A percentile compares a stretch with the other conserved stretches of the same genome.
phyloP scores from a whole-genome alignment of 2,113 vertebrate species.

The Caloenas nicobarica region DNA sequence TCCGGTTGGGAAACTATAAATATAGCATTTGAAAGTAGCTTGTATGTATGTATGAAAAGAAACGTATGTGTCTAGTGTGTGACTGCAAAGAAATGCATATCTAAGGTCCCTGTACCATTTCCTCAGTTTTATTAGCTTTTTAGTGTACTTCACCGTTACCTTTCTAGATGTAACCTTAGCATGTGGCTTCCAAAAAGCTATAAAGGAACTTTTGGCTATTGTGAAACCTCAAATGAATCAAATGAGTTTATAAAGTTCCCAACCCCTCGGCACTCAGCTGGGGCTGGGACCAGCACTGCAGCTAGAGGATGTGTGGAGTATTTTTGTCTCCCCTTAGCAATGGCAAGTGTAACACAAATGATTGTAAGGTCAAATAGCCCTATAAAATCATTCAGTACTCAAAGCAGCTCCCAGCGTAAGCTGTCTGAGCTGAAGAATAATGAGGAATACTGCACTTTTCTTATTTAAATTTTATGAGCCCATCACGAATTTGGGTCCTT shows the following conservation, averaged over 20 bases:
- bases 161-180: conserved; percentile 29
- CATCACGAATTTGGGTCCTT: conserved; percentile 59
- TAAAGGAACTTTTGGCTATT: conserved; percentile 69
- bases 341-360: conserved; percentile 64
- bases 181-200: conserved; percentile 54
- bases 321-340: conserved; percentile 57
- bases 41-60: neutral
- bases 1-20: neutral
- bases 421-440: conserved; percentile 21
- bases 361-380: conserved; percentile 55
- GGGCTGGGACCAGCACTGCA: conserved; percentile 41
- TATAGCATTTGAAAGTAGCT: neutral
- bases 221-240: conserved; percentile 63
- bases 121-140: conserved; percentile 41
- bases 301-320: conserved; percentile 57
- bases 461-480: conserved; percentile 69
- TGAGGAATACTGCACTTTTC: conserved; percentile 57
- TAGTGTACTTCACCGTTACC: conserved; percentile 13
- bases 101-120: neutral
- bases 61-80: neutral
- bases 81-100: neutral
- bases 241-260: conserved; percentile 67
- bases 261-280: conserved; percentile 19
- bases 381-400: conserved; percentile 55
- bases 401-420: conserved; percentile 42